These are phyloP conservation scores for Lates japonicus DNA, from an alignment of 2,797 vertebrate genomes.

Conservation along the genomic window DNA sequence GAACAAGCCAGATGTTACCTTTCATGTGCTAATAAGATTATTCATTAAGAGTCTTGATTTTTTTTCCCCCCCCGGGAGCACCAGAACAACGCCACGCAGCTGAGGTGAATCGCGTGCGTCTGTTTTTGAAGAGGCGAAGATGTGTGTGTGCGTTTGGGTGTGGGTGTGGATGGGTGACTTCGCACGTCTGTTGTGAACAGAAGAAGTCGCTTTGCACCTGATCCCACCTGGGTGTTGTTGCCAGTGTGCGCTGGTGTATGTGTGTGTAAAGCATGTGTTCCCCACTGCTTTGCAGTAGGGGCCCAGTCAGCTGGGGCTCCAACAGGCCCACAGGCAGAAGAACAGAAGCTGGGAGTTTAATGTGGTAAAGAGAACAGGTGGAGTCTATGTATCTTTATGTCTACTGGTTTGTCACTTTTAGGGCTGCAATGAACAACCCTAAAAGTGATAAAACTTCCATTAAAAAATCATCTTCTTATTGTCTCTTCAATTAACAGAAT, in stretches of 20 bases:
- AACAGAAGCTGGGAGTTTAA: slow-evolving; percentile 18
- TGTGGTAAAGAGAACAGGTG: slow-evolving; percentile 3
- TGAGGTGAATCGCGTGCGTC: slow-evolving; percentile 44
- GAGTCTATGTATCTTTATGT: not conserved
- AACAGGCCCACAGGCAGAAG: slow-evolving; percentile 44
- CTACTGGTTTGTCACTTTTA: not conserved
- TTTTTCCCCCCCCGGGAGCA: slow-evolving; percentile 21
- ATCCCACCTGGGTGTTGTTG: slow-evolving; percentile 59
- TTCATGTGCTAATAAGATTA: slow-evolving; percentile 85
- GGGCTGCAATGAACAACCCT: not conserved
- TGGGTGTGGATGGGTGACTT: slow-evolving; percentile 13
- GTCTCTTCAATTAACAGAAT: not conserved
- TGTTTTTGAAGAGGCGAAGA: slow-evolving; percentile 1
- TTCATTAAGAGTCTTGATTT: slow-evolving; percentile 74
- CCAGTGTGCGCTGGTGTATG: slow-evolving; percentile 27
- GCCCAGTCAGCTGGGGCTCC: slow-evolving; percentile 43
- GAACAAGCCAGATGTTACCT: slow-evolving; percentile 82
- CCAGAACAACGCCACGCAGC: slow-evolving; percentile 26
- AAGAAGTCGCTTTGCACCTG: slow-evolving; percentile 47
- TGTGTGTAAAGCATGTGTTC: slow-evolving; percentile 46
- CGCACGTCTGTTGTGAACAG: slow-evolving; percentile 19
- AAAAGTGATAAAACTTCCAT: not conserved
- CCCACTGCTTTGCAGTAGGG: slow-evolving; percentile 38
- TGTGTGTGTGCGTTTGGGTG: not conserved
- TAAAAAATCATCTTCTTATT: not conserved